Conservation (phyloP, 1,140 invertebrate species). For the Colletes gigas region DNA sequence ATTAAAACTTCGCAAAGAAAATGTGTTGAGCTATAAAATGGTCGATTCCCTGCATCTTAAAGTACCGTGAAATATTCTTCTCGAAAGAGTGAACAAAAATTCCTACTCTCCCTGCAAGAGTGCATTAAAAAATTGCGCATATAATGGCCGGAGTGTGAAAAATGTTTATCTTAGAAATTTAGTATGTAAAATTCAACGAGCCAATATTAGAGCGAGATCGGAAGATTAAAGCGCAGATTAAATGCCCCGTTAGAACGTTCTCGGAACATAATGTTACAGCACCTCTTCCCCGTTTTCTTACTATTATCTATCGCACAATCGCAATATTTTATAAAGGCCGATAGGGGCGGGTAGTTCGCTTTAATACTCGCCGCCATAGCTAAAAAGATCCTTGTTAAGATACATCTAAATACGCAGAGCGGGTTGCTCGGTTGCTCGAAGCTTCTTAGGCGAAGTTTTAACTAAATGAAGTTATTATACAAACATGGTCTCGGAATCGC, state of each 20-base stretch:
- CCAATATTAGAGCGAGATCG: not conserved
- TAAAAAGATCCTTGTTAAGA: conserved; percentile 33
- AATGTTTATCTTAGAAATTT: not conserved
- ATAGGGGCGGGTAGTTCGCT: conserved; percentile 26
- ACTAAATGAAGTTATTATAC: conserved; percentile 36
- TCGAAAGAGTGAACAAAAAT: not conserved
- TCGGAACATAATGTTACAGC: not conserved
- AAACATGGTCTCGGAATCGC: not conserved
- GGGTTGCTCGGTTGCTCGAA: not conserved
- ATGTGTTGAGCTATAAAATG: no score
- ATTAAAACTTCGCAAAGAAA: no score
- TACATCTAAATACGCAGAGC: conserved; percentile 18
- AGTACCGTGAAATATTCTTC: not conserved
- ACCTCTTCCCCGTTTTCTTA: not conserved
- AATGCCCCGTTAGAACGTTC: not conserved
- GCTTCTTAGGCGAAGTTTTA: conserved; percentile 11
- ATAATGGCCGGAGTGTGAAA: no score
- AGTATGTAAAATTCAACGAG: not conserved
- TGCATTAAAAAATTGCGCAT: not conserved
- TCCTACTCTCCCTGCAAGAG: not conserved
- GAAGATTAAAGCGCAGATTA: conserved; percentile 15
- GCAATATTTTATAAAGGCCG: conserved; percentile 26
- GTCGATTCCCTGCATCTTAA: no score
- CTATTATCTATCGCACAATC: conserved; percentile 25
- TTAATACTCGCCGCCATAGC: not conserved